These are phyloP conservation scores for Trematomus bernacchii DNA, from an alignment of 2,797 vertebrate genomes.

Conservation along the genomic window DNA sequence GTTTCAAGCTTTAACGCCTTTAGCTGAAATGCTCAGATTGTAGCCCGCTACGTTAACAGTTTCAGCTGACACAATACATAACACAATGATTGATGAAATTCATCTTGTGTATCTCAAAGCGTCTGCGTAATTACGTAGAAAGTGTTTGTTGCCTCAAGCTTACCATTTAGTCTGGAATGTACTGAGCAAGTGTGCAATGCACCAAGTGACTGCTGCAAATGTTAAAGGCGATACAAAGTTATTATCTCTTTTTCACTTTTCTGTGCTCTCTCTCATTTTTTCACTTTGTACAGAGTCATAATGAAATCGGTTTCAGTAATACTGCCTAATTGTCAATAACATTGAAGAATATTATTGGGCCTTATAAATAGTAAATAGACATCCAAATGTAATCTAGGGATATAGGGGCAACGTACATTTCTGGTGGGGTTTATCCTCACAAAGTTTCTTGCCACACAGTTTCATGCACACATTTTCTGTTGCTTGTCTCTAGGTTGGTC, in stretches of 20 bases:
- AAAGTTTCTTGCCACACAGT: not conserved
- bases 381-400: too few relatives aligned
- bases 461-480: conserved; percentile 14
- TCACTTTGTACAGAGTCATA: too few relatives aligned
- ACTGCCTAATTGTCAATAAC: not conserved
- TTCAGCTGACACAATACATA: too few relatives aligned
- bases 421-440: not conserved
- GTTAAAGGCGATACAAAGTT: not conserved
- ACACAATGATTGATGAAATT: too few relatives aligned
- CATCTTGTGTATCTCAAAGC: too few relatives aligned
- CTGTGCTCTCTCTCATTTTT: not conserved
- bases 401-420: not conserved
- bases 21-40: too few relatives aligned
- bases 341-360: not conserved
- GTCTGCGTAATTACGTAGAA: not conserved
- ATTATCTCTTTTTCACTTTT: not conserved
- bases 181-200: not conserved
- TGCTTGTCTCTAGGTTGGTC: conserved; percentile 9
- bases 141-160: not conserved
- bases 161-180: not conserved
- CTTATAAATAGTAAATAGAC: too few relatives aligned
- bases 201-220: not conserved
- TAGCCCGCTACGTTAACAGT: too few relatives aligned
- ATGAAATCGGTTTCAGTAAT: not conserved
- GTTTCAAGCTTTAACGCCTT: too few relatives aligned